Evolutionary conservation across 2,113 vertebrate species (phyloP), one percentile per base, ranked within the genome.

Genomic region (Tenebrosternarchus preto): DNA sequence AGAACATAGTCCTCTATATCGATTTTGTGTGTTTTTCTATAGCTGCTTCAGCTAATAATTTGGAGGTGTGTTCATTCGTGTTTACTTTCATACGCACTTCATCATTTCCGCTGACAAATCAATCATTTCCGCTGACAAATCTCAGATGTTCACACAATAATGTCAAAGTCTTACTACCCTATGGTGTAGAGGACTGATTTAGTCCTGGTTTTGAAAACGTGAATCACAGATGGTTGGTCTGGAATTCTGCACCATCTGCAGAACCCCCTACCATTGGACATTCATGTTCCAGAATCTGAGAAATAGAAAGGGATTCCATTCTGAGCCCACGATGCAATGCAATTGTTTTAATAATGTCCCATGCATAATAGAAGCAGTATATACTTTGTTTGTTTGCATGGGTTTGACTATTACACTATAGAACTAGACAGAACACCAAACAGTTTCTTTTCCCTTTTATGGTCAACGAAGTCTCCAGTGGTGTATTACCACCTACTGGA

Each of bases 201-300:
- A n/a, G 29, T 31, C 39, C 22, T 29, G 75, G 39, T 25, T 36
- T 4, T 20, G 29, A 68, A 67, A 19, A 1, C 27, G 56, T 19
- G 20, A 55, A 31, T 67, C 8, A 36, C 61, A 55, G 19, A 33
- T 33, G 11, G 39, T 24, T 4, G 39, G 25, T 64, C 74, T 55
- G 20, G 19, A 16, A 25, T 16, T 27, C 27, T n/a, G 61, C 20
- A 31, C 53, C 22, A 25, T 29, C n/a, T 33, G 20, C 20, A 11
- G 64, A 43, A n/a, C 64, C 64, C 64, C 31, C 31, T 39, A 39
- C 64, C 36, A 20, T n/a, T 68, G 64, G 64, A 20, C 33, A 67
- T 67, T 67, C 29, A 31, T n/a, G 20, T 12, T 68, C 36, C n/a
- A 68, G 64, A 17, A 20, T 39, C 2, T 1, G 64, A 68, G 39